Evolutionary conservation across 2,113 vertebrate species (phyloP).

Genomic region (Chloroceryle aenea): DNA sequence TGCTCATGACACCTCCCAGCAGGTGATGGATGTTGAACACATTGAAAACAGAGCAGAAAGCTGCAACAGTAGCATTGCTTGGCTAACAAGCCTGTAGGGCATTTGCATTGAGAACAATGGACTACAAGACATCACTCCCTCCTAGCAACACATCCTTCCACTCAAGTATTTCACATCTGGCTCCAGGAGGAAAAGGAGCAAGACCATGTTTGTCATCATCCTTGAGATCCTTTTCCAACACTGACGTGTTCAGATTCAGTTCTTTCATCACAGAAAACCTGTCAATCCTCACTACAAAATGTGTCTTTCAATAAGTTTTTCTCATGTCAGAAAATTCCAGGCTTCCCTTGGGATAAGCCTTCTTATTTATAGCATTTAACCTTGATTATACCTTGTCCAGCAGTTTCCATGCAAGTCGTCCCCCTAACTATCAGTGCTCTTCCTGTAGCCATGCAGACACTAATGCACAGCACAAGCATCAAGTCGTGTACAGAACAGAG

Average conservation of each 20-base stretch:
- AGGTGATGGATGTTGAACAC: background rate
- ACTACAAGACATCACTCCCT: accelerated
- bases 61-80: background rate
- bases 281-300: background rate
- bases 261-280: background rate
- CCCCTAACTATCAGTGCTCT: background rate
- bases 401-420: background rate
- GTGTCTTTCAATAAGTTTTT: background rate
- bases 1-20: background rate
- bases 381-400: background rate
- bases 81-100: background rate
- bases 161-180: background rate
- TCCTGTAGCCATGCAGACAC: background rate
- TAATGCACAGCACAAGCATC: background rate
- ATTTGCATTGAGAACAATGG: background rate
- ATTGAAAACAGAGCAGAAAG: background rate
- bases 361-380: background rate
- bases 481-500: background rate
- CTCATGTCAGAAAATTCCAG: background rate
- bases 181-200: background rate
- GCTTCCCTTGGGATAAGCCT: background rate
- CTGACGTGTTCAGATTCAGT: background rate
- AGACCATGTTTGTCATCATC: accelerated
- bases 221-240: background rate
- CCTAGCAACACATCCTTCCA: background rate